These are phyloP conservation scores for Hydra vulgaris DNA, from an alignment of 30 jellyfish, hydroid and myxozoan species.

Conservation along the genomic window DNA sequence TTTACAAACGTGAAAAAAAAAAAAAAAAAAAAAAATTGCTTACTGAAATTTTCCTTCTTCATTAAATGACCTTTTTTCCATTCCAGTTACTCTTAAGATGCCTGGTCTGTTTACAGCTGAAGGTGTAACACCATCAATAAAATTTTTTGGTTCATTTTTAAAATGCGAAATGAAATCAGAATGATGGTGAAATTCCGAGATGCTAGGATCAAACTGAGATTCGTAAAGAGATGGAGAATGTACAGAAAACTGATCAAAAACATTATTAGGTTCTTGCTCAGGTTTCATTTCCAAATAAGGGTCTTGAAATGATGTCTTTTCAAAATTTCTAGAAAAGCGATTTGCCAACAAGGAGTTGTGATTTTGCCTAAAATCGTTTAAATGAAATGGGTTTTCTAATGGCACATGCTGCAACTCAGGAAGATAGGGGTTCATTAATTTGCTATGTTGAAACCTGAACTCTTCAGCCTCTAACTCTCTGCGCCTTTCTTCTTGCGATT, in stretches of 20 bases:
- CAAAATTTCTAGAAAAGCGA: background rate
- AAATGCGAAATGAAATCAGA: background rate
- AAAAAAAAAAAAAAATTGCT: too few relatives aligned
- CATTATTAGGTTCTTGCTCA: background rate
- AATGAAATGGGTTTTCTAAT: background rate
- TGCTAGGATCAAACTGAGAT: background rate
- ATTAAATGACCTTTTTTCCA: background rate
- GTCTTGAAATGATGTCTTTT: background rate
- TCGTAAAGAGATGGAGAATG: background rate
- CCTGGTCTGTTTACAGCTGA: background rate
- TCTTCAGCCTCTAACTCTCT: conserved; percentile 43
- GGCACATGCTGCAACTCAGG: background rate
- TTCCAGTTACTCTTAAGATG: background rate
- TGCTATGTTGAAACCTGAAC: conserved; percentile 30
- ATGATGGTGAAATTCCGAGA: background rate
- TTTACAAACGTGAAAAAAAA: too few relatives aligned
- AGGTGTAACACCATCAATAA: background rate
- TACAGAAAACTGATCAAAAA: background rate
- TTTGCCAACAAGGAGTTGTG: background rate
- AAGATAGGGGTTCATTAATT: background rate
- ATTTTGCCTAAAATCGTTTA: background rate
- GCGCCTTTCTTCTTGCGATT: conserved; percentile 39
- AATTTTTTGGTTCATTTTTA: background rate
- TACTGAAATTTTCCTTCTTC: background rate
- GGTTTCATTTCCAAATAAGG: background rate